Conservation (phyloP, 2,888 invertebrate species). For the Thymelicus sylvestris region DNA sequence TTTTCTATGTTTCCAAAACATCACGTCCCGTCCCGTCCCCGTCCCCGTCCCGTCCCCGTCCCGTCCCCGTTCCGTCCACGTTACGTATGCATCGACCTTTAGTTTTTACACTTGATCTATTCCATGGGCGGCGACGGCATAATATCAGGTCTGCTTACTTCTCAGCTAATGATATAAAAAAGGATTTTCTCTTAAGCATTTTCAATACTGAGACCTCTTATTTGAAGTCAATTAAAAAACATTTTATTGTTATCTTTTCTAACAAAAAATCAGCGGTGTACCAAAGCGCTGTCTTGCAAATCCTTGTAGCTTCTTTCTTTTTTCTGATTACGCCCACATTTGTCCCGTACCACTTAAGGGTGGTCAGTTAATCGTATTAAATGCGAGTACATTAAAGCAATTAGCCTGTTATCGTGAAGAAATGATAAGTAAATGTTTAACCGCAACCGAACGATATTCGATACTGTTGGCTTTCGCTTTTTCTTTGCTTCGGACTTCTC, state of each 20-base stretch:
- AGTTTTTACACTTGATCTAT: too few relatives aligned
- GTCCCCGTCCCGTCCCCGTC: too few relatives aligned
- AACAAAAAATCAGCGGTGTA: background rate
- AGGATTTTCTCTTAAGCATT: too few relatives aligned
- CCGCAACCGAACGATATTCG: slow-evolving; percentile 33
- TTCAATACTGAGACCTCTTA: too few relatives aligned
- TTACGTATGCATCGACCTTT: too few relatives aligned
- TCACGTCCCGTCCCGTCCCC: too few relatives aligned
- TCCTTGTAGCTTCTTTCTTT: slow-evolving; percentile 18
- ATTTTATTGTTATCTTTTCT: background rate
- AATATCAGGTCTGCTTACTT: too few relatives aligned
- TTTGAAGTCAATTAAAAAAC: too few relatives aligned
- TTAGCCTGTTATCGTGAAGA: slow-evolving; percentile 45
- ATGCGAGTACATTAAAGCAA: slow-evolving; percentile 47
- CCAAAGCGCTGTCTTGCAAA: slow-evolving; percentile 22
- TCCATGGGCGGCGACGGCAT: too few relatives aligned
- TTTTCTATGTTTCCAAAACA: too few relatives aligned
- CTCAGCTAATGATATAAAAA: too few relatives aligned
- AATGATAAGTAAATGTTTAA: slow-evolving; percentile 42
- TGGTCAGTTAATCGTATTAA: slow-evolving; percentile 52
- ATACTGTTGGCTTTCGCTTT: slow-evolving; percentile 27
- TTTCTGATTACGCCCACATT: slow-evolving; percentile 37
- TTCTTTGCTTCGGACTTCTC: slow-evolving; percentile 22
- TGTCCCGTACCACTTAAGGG: slow-evolving; percentile 43
- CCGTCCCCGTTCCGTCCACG: too few relatives aligned